These are phyloP conservation scores for Drosophila melanosoma DNA, from an alignment of 2,888 invertebrate species.

Conservation along the genomic window DNA sequence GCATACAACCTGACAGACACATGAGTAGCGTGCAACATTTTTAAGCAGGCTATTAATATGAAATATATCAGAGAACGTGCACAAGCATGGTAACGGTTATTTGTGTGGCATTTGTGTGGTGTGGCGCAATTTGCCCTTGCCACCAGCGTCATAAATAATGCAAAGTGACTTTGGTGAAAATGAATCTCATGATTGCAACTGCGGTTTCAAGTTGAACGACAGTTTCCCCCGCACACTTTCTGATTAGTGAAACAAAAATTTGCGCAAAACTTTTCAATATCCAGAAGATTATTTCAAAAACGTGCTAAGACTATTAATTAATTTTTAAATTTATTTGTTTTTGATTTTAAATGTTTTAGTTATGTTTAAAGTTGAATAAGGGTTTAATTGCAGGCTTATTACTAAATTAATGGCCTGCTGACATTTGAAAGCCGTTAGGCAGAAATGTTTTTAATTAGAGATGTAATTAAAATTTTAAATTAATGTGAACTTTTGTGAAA, in stretches of 20 bases:
- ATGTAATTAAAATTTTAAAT: background rate
- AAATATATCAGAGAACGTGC: constrained; percentile 53
- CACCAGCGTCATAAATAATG: constrained; percentile 63
- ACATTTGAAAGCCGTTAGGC: background rate
- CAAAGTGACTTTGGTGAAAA: constrained; percentile 53
- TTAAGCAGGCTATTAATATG: constrained; percentile 76
- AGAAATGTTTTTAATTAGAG: background rate
- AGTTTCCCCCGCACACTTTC: constrained; percentile 8
- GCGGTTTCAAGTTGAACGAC: constrained; percentile 35
- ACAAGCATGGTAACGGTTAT: constrained; percentile 2
- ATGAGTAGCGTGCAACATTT: constrained; percentile 55
- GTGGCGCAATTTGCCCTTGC: constrained; percentile 39
- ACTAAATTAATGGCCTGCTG: background rate
- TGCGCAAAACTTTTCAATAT: background rate
- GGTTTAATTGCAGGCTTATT: background rate
- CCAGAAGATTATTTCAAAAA: background rate
- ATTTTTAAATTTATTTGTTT: background rate
- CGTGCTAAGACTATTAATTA: background rate
- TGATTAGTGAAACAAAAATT: constrained; percentile 3
- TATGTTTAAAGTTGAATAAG: background rate
- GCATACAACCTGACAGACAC: constrained; percentile 42
- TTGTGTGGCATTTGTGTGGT: constrained; percentile 26
- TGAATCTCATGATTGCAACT: constrained; percentile 62
- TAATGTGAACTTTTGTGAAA: background rate
- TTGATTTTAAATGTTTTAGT: background rate